Evolutionary conservation across 2,888 invertebrate species (phyloP).

Genomic region (Dryobota labecula): DNA sequence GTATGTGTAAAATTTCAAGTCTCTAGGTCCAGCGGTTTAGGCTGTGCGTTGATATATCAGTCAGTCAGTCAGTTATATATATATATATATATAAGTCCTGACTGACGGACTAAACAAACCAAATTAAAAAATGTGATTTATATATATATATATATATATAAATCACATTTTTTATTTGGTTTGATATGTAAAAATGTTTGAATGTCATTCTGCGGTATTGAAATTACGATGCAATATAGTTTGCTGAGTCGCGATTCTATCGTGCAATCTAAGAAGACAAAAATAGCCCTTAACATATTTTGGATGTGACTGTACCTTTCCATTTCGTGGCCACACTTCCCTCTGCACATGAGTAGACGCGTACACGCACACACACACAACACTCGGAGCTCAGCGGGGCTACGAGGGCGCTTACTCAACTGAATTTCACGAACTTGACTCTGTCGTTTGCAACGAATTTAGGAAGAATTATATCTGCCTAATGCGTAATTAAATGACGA

Average conservation of each 20-base stretch:
- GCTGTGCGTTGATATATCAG: no score
- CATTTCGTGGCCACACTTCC: not conserved
- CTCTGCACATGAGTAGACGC: not conserved
- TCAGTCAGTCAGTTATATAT: no score
- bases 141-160: no score
- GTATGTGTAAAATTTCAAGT: no score
- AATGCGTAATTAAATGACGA: not conserved
- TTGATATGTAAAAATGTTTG: not conserved
- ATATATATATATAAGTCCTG: no score
- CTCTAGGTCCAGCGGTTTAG: no score
- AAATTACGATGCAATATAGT: not conserved
- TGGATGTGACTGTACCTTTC: not conserved
- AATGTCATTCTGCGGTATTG: not conserved
- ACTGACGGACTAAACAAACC: no score
- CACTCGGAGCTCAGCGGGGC: not conserved
- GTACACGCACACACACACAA: conserved; percentile 4
- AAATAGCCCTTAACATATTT: no score
- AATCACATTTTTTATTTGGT: not conserved
- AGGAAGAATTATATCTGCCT: not conserved
- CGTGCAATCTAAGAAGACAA: not conserved
- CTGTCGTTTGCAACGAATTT: not conserved
- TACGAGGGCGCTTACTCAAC: not conserved
- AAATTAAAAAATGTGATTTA: no score
- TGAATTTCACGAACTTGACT: not conserved
- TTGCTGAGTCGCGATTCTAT: not conserved